A percentile compares a stretch with the other conserved stretches of the same genome.
These are phyloP conservation scores for Alectoris magna DNA, from an alignment of 2,797 vertebrate genomes.

Conservation along the genomic window DNA sequence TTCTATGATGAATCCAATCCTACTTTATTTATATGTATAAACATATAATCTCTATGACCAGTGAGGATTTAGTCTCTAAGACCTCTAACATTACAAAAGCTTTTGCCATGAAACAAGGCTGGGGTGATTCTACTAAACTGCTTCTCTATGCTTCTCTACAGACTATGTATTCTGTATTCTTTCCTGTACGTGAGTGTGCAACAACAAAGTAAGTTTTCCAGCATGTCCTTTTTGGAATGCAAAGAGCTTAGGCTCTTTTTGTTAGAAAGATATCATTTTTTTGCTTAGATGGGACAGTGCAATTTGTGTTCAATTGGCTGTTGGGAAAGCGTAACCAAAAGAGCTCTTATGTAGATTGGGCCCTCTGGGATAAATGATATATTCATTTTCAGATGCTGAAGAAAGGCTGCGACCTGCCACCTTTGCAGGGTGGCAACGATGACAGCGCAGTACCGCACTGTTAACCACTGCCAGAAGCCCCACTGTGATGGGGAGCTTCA, in stretches of 20 bases:
- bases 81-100: not conserved
- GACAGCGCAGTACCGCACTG: not conserved
- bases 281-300: not conserved
- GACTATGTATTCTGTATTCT: too few species aligned
- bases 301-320: not conserved
- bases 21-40: not conserved
- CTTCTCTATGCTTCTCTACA: not conserved
- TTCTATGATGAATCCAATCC: not conserved
- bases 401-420: not conserved
- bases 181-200: not conserved
- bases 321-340: not conserved
- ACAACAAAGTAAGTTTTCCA: not conserved
- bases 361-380: not conserved
- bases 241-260: not conserved
- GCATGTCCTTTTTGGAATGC: not conserved
- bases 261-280: not conserved
- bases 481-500: not conserved
- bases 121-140: not conserved
- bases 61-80: not conserved
- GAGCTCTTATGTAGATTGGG: not conserved
- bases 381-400: not conserved
- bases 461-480: not conserved
- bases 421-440: not conserved
- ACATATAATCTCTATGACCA: not conserved
- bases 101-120: not conserved